Evolutionary conservation across 2,888 invertebrate genomes (phyloP), one percentile per base, ranked within the genome.

Genomic region (Caenorhabditis imperialis): DNA sequence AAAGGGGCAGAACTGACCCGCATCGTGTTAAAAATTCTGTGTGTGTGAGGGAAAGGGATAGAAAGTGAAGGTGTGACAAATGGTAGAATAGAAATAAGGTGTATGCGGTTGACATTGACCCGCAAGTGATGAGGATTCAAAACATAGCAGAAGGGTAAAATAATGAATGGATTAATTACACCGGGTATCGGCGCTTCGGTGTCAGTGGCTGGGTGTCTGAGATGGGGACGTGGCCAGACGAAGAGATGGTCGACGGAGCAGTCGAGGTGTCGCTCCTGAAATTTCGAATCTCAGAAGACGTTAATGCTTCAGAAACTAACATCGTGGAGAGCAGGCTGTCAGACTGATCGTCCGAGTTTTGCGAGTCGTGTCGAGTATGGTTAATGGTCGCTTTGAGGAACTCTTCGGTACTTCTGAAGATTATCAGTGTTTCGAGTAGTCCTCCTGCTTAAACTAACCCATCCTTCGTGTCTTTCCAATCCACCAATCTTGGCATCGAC

Each of bases 271-370:
- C 81, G 33, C 79, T 79, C 67, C 81, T 81, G 50, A 60, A 55
- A 50, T 25, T 4, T 38, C 20, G 6, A 3, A 70, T 16, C 5
- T 27, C 55, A 7, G 12, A 22, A 20, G 16, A 54, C 18, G 18
- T 27, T 25, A 16, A 22, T 18, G 6, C 23, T 35, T n/a, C 50
- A 40, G 22, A 45, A 12, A 23, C 79, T 60, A 48, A 81, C 81
- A 73, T 73, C 10, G 81, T 80, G 22, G 79, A 80, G 14, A 81
- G 74, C 14, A 81, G 75, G 42, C 81, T 81, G 55, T 80, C 81
- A 0, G 72, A 76, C 44, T 80, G 80, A 27, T 74, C 79, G 47
- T 79, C 80, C 20, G 74, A 75, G 42, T 62, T 69, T 30, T 75
- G 69, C 30, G 71, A 73, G 30, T 73, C 73, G 48, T 67, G 67